Evolutionary conservation across 2,888 invertebrate species (phyloP), one percentile per base, ranked within the genome.

Genomic region (Enoplolaimus lenunculus): DNA sequence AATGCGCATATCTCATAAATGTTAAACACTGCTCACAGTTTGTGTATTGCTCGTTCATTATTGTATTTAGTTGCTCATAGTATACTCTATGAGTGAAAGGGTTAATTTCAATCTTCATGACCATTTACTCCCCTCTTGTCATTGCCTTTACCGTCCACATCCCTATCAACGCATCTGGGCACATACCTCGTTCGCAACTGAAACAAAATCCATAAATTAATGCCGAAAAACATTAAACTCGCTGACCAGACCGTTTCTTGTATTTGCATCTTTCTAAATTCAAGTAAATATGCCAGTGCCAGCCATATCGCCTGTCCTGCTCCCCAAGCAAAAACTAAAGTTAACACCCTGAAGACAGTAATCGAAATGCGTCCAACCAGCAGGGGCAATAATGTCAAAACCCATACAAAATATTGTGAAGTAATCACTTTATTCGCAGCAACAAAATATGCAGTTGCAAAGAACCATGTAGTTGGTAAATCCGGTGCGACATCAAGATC

Each of bases 401-500:
- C 93, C 98, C 98, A 98, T 68, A 97, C 86, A 76, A 94, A 94
- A 80, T 95, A 95, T 79, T 81, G 98, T 2, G 95, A 93, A 0
- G 98, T 98, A 79, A 93, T 86, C 0, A 98, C 97, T 75, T 91
- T 90, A 83, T 98, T 99, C 77, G 90, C 93, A 1, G 89, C 87
- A 0, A 98, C 97, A 80, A 97, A 87, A 1, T 90, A 87, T 72
- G 91, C 88, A 0, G 93, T 89, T 78, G 90, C 88, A 1, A 88
- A 83, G 75, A 97, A 89, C 76, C 93, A 84, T 31, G 89, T 88
- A 80, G 95, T 91, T 1, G 89, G 86, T 70, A 93, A 83, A n/a
- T 90, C 88, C 3, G 35, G 70, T 34, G 2, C 57, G 33, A 67
- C 21, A n/a, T n/a, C n/a, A n/a, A n/a, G n/a, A n/a, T n/a, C n/a